Evolutionary conservation across 2,797 vertebrate genomes (phyloP), one percentile per base, ranked within the genome.

Genomic region (Mormyrops attenuatus): DNA sequence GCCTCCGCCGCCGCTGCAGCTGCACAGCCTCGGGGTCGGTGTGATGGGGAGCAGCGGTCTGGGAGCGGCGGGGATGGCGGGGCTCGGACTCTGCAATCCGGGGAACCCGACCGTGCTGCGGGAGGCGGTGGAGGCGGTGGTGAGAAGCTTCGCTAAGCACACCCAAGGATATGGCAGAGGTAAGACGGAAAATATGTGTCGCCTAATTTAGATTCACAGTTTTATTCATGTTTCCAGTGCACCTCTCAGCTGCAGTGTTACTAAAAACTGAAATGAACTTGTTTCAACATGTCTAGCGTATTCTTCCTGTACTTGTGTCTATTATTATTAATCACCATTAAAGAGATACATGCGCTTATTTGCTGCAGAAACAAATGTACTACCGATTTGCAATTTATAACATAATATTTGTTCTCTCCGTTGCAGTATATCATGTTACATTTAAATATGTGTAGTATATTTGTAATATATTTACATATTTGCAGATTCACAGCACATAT

Each of bases 111-210:
- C 97, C 1, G 97, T 98, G 92, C 95, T 99, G 94, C 95, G 97
- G 93, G 98, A 99, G 92, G 98, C 97, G 6, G 98, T 99, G 95
- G 98, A 99, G 94, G 98, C 98, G 9, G 98, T 99, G 92, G 98
- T 99, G 89, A 94, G 97, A 93, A 99, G 98, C 96, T 99, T 99
- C 95, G 98, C 98, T 91, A 99, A 98, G 92, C 98, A 99, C 95
- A 99, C 98, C 5, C 98, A 99, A 91, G 97, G 98, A 89, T 99
- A 99, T 90, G 98, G 98, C 92, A 96, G 98, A 95, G 98, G 98
- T 98, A 95, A 96, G 52, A 86, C 44, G 66, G 88, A 52, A 50
- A 49, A 52, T 52, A 41, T 30, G 5, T 5, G 2, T 30, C 55
- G 53, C 77, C 82, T 50, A 47, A 84, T 84, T 89, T 89, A 57